phyloP scores from a whole-genome alignment of 2,113 vertebrate species.

The Vulpes ferrilata region DNA sequence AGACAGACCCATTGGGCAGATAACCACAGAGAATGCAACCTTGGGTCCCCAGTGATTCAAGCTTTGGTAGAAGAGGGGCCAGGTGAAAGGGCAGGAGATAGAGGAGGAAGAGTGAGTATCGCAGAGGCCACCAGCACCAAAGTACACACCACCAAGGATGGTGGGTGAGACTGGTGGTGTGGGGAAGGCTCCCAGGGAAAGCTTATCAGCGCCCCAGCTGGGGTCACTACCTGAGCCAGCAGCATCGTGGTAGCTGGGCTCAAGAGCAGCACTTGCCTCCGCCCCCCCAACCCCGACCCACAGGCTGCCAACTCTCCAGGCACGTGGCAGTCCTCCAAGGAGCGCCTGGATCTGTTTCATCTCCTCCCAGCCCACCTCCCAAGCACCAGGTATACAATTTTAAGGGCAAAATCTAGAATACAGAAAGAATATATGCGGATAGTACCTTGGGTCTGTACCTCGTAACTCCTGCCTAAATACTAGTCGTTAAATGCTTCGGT shows the following conservation, averaged over 20 bases:
- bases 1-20: background rate
- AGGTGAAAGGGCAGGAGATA: fast-evolving
- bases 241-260: background rate
- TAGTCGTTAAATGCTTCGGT: no score
- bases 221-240: no score
- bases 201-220: background rate
- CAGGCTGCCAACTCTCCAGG: background rate
- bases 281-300: background rate
- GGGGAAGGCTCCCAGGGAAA: background rate
- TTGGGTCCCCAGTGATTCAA: background rate
- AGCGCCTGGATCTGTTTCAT: background rate
- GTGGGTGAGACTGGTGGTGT: background rate
- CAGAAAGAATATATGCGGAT: background rate
- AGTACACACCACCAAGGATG: fast-evolving
- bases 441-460: background rate
- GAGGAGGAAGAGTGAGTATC: background rate
- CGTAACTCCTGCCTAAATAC: background rate
- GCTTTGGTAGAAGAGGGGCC: background rate
- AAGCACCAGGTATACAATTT: background rate
- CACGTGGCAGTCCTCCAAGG: background rate
- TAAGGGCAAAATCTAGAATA: no score
- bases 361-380: background rate
- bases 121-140: no score
- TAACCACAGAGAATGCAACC: background rate
- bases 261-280: background rate